phyloP scores from a whole-genome alignment of 2,888 invertebrate genomes.

The Phyllotreta cruciferae region DNA sequence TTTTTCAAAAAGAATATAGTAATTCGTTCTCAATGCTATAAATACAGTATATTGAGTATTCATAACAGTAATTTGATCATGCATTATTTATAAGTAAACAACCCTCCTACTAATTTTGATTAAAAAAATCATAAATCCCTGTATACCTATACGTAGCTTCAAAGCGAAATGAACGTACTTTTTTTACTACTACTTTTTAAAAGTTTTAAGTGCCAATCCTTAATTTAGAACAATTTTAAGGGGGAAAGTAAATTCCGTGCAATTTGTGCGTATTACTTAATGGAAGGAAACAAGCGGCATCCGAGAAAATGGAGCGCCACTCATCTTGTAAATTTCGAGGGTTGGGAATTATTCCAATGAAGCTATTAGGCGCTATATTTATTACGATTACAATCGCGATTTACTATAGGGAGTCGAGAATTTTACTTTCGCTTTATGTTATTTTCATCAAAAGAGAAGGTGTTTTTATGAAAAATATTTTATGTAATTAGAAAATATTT shows the following conservation, averaged over 20 bases:
- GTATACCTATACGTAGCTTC: too few species aligned
- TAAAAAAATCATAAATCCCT: too few species aligned
- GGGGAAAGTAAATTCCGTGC: conserved; percentile 6
- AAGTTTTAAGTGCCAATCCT: conserved; percentile 14
- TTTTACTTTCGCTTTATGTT: background rate
- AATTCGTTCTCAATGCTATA: too few species aligned
- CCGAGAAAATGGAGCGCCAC: conserved; percentile 21
- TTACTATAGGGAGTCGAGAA: conserved; percentile 38
- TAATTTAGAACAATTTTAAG: conserved; percentile 9
- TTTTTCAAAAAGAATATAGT: too few species aligned
- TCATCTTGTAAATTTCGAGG: conserved; percentile 44
- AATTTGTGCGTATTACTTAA: conserved; percentile 18
- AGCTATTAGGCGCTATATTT: conserved; percentile 50
- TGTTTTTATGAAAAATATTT: too few species aligned
- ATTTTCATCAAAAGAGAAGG: too few species aligned
- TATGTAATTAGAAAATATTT: too few species aligned
- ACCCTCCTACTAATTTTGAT: too few species aligned
- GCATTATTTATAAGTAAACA: too few species aligned
- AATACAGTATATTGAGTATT: too few species aligned
- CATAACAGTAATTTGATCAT: too few species aligned
- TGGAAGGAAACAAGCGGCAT: conserved; percentile 21
- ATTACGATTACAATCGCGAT: conserved; percentile 49
- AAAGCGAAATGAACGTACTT: background rate
- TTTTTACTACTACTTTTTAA: conserved; percentile 3
- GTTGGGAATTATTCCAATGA: conserved; percentile 49